A percentile compares a stretch with the other conserved stretches of the same genome.
Conservation (phyloP, 2,797 vertebrate species). For the Chelon auratus region DNA sequence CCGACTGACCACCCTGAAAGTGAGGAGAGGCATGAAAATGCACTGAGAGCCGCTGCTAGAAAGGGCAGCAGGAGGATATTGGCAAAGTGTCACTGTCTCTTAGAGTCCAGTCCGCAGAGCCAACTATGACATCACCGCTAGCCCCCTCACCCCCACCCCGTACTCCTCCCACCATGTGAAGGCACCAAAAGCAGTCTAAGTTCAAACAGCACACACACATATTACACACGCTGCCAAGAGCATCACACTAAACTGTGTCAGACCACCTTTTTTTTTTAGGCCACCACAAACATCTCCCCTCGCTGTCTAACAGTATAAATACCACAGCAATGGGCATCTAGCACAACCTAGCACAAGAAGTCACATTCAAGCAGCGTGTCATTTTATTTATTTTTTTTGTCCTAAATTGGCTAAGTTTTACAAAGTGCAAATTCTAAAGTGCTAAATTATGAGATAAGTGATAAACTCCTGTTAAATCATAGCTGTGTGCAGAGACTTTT, state of each 20-base stretch:
- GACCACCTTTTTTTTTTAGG: constrained; percentile 35
- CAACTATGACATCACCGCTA: constrained; percentile 75
- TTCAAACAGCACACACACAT: constrained; percentile 31
- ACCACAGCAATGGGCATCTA: constrained; percentile 32
- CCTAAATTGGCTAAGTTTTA: constrained; percentile 9
- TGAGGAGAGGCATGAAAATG: constrained; percentile 44
- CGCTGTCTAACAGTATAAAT: constrained; percentile 39
- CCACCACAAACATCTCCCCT: constrained; percentile 49
- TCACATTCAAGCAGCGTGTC: constrained; percentile 35
- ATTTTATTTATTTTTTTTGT: constrained; percentile 31
- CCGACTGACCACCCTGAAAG: constrained; percentile 51
- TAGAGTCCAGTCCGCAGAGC: constrained; percentile 60
- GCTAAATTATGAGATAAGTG: not conserved
- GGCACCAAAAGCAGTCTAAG: constrained; percentile 30
- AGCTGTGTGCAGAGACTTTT: not conserved
- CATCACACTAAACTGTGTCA: constrained; percentile 53
- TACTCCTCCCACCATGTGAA: constrained; percentile 15
- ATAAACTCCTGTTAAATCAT: not conserved
- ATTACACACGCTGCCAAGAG: constrained; percentile 51
- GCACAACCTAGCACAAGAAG: constrained; percentile 27
- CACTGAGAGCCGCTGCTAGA: constrained; percentile 30
- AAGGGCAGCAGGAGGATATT: constrained; percentile 60
- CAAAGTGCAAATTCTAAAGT: too few relatives aligned
- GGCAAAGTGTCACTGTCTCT: constrained; percentile 72
- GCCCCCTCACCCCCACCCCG: constrained; percentile 46